phyloP scores from a whole-genome alignment of 2,113 vertebrate species.

The Saiga tatarica region DNA sequence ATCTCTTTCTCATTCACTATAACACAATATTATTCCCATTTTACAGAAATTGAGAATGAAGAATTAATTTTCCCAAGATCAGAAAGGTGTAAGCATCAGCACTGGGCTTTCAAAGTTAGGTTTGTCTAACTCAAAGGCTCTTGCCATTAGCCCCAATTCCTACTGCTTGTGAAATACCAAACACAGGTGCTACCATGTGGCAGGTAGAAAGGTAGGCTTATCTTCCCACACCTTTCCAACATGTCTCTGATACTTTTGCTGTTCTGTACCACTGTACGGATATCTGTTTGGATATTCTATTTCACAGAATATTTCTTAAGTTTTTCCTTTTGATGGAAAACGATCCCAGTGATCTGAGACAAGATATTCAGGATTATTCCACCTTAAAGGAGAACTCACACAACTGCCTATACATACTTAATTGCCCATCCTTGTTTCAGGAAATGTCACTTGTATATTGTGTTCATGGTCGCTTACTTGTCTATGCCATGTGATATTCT shows the following conservation, averaged over 20 bases:
- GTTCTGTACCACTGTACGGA: too few species aligned
- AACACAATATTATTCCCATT: neutral
- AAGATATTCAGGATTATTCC: neutral
- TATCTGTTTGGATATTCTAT: neutral
- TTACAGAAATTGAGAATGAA: neutral
- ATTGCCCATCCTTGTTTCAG: neutral
- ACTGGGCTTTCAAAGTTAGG: neutral
- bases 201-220: neutral
- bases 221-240: neutral
- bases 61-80: neutral
- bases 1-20: neutral
- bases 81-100: neutral
- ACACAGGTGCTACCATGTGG: rapidly evolving
- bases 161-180: neutral
- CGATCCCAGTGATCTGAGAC: neutral
- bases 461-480: too few species aligned
- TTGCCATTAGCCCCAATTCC: neutral
- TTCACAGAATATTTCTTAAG: neutral
- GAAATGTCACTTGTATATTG: neutral
- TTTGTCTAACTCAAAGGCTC: neutral
- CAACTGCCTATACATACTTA: neutral
- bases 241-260: too few species aligned
- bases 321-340: neutral
- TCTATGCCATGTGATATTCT: too few species aligned
- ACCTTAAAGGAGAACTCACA: neutral